Evolutionary conservation across 2,113 vertebrate species (phyloP).

Genomic region (Hippopotamus amphibius): DNA sequence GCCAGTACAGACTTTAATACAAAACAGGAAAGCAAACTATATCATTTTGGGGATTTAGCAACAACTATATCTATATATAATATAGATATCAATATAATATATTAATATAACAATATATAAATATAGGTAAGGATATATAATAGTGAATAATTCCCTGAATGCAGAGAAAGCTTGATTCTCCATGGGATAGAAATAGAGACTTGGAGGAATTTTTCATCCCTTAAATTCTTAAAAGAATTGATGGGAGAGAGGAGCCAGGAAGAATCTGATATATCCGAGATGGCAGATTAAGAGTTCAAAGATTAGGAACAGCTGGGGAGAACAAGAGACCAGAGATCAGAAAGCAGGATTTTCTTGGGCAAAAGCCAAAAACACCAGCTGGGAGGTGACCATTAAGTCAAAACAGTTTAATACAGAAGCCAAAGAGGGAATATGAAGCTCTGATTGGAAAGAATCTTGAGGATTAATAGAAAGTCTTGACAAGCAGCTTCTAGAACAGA

Average conservation of each 20-base stretch:
- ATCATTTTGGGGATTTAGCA: not conserved
- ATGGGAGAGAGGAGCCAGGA: slow-evolving; percentile 12
- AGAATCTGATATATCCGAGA: slow-evolving; percentile 62
- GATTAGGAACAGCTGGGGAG: slow-evolving; percentile 70
- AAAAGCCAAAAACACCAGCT: slow-evolving; percentile 74
- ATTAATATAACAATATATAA: not conserved
- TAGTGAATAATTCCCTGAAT: not conserved
- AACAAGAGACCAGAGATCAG: slow-evolving; percentile 43
- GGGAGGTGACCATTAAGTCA: slow-evolving; percentile 62
- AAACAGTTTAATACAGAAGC: slow-evolving; percentile 65
- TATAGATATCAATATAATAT: not conserved
- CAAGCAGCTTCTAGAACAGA: slow-evolving; percentile 42
- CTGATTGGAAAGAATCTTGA: slow-evolving; percentile 51
- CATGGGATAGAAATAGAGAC: not conserved
- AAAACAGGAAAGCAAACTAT: slow-evolving; percentile 32
- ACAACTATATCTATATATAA: slow-evolving; percentile 1
- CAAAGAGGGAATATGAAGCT: slow-evolving; percentile 32
- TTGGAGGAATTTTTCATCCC: slow-evolving; percentile 59
- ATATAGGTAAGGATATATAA: not conserved
- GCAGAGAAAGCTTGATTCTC: not conserved
- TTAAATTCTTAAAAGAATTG: slow-evolving; percentile 59
- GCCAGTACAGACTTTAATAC: not conserved
- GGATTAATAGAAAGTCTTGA: slow-evolving; percentile 33
- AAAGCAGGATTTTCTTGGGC: slow-evolving; percentile 67
- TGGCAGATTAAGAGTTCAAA: slow-evolving; percentile 71